Conservation (phyloP, 1,140 invertebrate genomes). For the Neuroterus valhalla region DNA sequence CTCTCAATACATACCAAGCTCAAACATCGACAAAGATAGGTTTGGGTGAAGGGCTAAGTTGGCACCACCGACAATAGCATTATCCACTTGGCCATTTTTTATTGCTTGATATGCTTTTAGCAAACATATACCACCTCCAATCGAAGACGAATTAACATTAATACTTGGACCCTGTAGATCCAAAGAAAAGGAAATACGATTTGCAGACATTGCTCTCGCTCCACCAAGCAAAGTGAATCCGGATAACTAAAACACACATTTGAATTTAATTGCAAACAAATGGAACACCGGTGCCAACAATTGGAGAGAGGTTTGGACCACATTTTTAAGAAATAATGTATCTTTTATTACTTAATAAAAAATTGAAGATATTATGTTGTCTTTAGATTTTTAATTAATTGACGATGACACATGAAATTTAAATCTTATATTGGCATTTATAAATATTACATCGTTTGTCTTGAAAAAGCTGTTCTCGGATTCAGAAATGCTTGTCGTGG, state of each 20-base stretch:
- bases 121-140: conserved; percentile 47
- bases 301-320: too few relatives aligned
- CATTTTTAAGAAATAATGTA: too few relatives aligned
- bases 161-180: conserved; percentile 54
- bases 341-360: too few relatives aligned
- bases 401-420: too few relatives aligned
- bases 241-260: conserved; percentile 60
- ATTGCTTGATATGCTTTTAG: conserved; percentile 75
- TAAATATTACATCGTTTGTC: too few relatives aligned
- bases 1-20: conserved; percentile 39
- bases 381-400: too few relatives aligned
- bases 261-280: conserved; percentile 49
- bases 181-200: conserved; percentile 53
- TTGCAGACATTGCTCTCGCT: conserved; percentile 50
- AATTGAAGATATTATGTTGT: too few relatives aligned
- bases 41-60: conserved; percentile 48
- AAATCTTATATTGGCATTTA: too few relatives aligned
- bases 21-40: conserved; percentile 44
- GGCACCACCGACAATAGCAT: conserved; percentile 73
- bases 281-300: too few relatives aligned
- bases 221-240: conserved; percentile 44
- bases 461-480: conserved; percentile 70
- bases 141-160: conserved; percentile 73
- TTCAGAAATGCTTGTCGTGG: conserved; percentile 85
- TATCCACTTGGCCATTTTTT: conserved; percentile 75